Conservation (phyloP, 2,888 invertebrate species). For the Operophtera brumata region DNA sequence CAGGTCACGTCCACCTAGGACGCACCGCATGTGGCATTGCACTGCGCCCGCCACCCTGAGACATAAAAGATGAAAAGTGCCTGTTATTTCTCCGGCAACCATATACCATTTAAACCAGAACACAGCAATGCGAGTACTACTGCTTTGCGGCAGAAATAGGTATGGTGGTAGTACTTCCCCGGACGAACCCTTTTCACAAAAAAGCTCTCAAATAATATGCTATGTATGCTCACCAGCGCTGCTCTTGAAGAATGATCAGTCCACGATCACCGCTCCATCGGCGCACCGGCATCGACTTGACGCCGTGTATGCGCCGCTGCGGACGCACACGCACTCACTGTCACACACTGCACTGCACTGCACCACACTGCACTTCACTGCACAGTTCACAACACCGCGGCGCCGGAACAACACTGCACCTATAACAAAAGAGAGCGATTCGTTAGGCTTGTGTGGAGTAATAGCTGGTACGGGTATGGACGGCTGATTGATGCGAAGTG, state of each 20-base stretch:
- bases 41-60: too few relatives aligned
- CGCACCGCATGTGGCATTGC: too few relatives aligned
- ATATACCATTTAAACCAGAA: too few relatives aligned
- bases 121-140: too few relatives aligned
- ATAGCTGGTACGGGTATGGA: constrained; percentile 7
- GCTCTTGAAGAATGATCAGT: constrained; percentile 71
- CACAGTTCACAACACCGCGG: constrained; percentile 33
- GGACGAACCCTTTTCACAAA: too few relatives aligned
- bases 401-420: constrained; percentile 47
- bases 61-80: too few relatives aligned
- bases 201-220: too few relatives aligned
- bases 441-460: constrained; percentile 29
- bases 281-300: constrained; percentile 74
- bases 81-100: too few relatives aligned
- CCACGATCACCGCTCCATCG: constrained; percentile 79
- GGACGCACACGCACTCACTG: constrained; percentile 50
- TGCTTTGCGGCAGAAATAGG: too few relatives aligned
- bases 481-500: constrained; percentile 22
- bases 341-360: constrained; percentile 42
- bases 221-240: constrained; percentile 66
- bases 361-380: constrained; percentile 35
- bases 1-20: too few relatives aligned
- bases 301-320: constrained; percentile 66
- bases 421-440: constrained; percentile 51
- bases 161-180: too few relatives aligned